phyloP scores from a whole-genome alignment of 2,113 vertebrate genomes.

The Atractosteus spatula region DNA sequence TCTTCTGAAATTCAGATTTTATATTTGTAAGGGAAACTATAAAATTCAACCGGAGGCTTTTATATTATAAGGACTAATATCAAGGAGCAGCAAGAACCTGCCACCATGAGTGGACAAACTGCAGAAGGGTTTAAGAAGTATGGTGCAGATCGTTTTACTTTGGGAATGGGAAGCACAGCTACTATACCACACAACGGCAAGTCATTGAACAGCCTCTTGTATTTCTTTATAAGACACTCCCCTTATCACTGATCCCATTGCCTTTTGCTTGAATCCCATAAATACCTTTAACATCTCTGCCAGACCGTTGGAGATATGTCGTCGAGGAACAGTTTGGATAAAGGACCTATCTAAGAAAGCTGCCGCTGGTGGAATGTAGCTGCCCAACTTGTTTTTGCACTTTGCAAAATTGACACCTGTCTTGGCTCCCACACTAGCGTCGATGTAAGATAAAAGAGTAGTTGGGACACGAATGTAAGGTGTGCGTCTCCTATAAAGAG shows the following conservation, averaged over 20 bases:
- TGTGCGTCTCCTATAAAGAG: constrained; percentile 70
- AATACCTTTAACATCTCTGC: constrained; percentile 78
- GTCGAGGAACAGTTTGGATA: constrained; percentile 65
- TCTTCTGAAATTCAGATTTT: too few relatives aligned
- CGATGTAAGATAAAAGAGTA: constrained; percentile 74
- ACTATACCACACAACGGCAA: background rate
- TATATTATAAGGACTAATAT: too few relatives aligned
- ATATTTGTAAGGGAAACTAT: too few relatives aligned
- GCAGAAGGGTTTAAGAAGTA: too few relatives aligned
- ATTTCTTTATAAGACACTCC: background rate
- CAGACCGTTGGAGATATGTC: constrained; percentile 74
- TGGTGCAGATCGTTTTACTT: too few relatives aligned
- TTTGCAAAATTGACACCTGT: constrained; percentile 77
- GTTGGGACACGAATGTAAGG: constrained; percentile 78
- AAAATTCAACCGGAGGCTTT: too few relatives aligned
- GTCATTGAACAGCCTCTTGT: background rate
- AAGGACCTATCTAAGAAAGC: constrained; percentile 74
- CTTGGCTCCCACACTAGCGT: constrained; percentile 75
- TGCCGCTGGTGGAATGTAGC: constrained; percentile 67
- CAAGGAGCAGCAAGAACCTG: too few relatives aligned
- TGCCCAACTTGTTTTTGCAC: constrained; percentile 78
- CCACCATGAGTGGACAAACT: too few relatives aligned
- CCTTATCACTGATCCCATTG: background rate
- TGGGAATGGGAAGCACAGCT: background rate
- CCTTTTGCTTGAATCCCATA: background rate